Evolutionary conservation across 1,140 invertebrate species (phyloP).

Genomic region (Drosophila serrata): DNA sequence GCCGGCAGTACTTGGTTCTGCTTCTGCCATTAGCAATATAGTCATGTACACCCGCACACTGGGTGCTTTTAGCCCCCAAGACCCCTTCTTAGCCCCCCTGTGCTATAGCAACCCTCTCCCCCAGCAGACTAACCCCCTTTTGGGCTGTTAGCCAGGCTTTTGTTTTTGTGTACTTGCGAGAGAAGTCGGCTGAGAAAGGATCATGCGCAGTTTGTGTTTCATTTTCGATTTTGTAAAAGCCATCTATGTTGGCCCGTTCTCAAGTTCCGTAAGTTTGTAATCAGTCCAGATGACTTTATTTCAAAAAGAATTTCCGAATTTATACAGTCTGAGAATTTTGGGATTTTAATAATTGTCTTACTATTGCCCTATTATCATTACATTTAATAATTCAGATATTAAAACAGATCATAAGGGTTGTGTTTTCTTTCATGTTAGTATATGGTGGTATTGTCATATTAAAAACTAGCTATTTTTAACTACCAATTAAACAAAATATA

Average conservation of each 20-base stretch:
- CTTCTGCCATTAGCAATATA: slow-evolving; percentile 58
- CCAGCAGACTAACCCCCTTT: slow-evolving; percentile 32
- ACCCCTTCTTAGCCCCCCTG: neutral
- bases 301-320: neutral
- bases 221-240: neutral
- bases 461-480: too few relatives aligned
- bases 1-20: slow-evolving; percentile 48
- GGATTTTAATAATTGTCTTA: neutral
- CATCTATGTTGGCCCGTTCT: neutral
- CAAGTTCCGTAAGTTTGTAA: neutral
- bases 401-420: too few relatives aligned
- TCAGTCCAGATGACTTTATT: neutral
- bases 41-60: slow-evolving; percentile 36
- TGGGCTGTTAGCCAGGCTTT: slow-evolving; percentile 39
- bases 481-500: too few relatives aligned
- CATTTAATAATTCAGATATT: too few relatives aligned
- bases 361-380: too few relatives aligned
- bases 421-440: too few relatives aligned
- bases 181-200: slow-evolving; percentile 8
- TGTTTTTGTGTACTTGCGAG: slow-evolving; percentile 60
- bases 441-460: too few relatives aligned
- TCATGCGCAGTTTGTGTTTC: slow-evolving; percentile 33
- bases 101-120: neutral
- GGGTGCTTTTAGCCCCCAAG: slow-evolving; percentile 13
- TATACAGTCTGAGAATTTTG: neutral